These are phyloP conservation scores for Porites lobata DNA, from an alignment of 92 coral and sea anemone genomes.

Conservation along the genomic window DNA sequence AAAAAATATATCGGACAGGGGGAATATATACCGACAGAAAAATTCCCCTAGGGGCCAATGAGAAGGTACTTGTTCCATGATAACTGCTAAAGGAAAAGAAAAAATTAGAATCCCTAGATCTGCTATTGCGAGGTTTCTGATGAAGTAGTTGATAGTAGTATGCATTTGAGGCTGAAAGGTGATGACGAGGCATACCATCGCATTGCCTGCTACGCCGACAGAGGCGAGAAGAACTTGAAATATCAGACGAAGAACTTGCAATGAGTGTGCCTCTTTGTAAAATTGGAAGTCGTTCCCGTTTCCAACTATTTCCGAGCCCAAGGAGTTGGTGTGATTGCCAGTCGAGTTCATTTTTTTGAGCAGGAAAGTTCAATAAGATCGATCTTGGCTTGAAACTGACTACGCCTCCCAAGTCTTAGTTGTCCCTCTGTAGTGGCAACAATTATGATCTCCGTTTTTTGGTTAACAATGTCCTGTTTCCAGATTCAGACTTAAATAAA, in stretches of 20 bases:
- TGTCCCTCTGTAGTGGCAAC: too few species aligned
- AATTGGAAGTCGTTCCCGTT: conserved; percentile 10
- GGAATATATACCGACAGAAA: conserved; percentile 66
- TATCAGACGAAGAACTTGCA: conserved; percentile 56
- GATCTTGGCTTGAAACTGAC: not conserved
- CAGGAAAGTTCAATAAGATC: not conserved
- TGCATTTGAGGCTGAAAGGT: conserved; percentile 68
- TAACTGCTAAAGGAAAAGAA: conserved; percentile 75
- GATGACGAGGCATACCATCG: conserved; percentile 70
- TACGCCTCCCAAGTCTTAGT: too few species aligned
- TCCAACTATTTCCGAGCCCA: not conserved
- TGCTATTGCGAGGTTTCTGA: conserved; percentile 83
- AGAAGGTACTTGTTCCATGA: conserved; percentile 67
- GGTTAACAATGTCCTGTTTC: too few species aligned
- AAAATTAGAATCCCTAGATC: conserved; percentile 79
- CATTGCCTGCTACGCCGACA: conserved; percentile 77
- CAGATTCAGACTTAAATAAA: too few species aligned
- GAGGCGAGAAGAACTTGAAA: conserved; percentile 60
- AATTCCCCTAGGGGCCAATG: conserved; percentile 82
- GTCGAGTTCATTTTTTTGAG: not conserved
- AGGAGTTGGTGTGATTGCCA: not conserved
- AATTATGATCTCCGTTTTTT: too few species aligned
- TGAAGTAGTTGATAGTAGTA: conserved; percentile 68
- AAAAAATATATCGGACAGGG: conserved; percentile 66
- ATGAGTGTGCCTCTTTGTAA: conserved; percentile 59